These are phyloP conservation scores for Acanthisitta chloris DNA, from an alignment of 2,113 vertebrate species.

Conservation along the genomic window DNA sequence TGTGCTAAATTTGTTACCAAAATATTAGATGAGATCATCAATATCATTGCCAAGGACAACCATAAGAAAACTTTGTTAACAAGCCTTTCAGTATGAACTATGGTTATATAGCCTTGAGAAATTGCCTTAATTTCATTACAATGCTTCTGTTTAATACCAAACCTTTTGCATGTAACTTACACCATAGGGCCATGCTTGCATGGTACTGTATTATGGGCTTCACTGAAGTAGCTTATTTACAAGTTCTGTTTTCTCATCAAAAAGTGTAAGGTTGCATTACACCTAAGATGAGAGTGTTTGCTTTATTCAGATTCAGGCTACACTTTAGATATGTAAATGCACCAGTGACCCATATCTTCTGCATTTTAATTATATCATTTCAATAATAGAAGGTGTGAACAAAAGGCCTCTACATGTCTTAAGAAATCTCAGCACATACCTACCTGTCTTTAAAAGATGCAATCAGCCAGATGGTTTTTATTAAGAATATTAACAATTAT, in stretches of 20 bases:
- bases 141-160: not conserved
- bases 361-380: constrained; percentile 6
- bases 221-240: not conserved
- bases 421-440: not conserved
- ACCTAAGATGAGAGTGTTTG: not conserved
- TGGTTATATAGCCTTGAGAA: not conserved
- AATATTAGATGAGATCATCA: not conserved
- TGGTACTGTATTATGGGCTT: not conserved
- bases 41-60: not conserved
- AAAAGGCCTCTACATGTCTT: not conserved
- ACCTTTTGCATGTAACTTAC: not conserved
- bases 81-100: not conserved
- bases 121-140: not conserved
- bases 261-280: not conserved
- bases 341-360: not conserved
- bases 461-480: not conserved
- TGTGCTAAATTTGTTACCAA: not conserved
- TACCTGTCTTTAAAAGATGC: not conserved
- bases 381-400: not conserved
- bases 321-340: not conserved
- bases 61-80: not conserved
- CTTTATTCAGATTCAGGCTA: not conserved
- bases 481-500: not conserved
- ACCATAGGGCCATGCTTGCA: not conserved
- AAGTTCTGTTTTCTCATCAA: not conserved